Conservation (phyloP, 1,140 invertebrate species). For the Diuraphis noxia region DNA sequence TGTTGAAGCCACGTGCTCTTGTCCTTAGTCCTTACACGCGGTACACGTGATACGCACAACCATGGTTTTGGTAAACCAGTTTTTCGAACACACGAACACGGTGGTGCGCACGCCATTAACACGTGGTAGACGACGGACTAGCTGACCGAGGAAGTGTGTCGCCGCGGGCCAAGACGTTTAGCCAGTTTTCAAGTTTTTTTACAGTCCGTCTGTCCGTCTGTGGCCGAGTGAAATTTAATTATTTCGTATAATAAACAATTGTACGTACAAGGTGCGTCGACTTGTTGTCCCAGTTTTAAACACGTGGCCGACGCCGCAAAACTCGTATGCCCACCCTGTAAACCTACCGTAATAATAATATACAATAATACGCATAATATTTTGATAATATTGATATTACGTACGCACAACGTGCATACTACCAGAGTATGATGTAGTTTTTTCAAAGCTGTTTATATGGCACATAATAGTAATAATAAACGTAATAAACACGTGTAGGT, state of each 20-base stretch:
- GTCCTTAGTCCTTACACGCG: not conserved
- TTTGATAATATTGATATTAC: not conserved
- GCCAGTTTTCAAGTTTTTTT: not conserved
- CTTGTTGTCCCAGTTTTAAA: not conserved
- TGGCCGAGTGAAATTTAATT: not conserved
- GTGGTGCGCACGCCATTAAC: not conserved
- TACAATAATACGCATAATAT: not conserved
- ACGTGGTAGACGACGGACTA: not conserved
- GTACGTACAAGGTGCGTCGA: not conserved
- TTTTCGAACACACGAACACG: not conserved
- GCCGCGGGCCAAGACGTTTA: not conserved
- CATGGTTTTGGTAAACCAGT: not conserved
- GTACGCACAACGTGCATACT: too few species aligned
- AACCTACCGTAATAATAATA: not conserved
- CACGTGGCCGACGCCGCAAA: not conserved
- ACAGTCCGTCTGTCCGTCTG: not conserved
- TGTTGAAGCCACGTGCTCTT: not conserved
- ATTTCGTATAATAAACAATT: too few species aligned
- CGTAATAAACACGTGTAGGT: too few species aligned
- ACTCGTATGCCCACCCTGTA: not conserved
- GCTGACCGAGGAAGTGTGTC: not conserved
- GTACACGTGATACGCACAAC: conserved; percentile 1
- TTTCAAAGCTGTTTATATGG: not conserved
- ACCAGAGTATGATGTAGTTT: not conserved
- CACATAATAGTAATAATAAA: too few species aligned